Evolutionary conservation across 2,797 vertebrate species (phyloP).

Genomic region (Anguilla pacifica): DNA sequence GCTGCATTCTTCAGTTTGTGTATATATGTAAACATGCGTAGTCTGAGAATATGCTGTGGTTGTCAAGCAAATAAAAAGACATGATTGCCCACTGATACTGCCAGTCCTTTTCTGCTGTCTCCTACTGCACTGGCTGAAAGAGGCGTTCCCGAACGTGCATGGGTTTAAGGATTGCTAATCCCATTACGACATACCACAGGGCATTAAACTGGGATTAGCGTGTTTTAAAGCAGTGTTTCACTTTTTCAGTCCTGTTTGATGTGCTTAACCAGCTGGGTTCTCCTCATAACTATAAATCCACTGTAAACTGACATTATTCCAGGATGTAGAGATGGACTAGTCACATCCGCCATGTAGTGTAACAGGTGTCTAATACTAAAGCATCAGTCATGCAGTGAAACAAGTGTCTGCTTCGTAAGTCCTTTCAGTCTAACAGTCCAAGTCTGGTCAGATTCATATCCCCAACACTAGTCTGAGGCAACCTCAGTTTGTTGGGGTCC

Average conservation of each 20-base stretch:
- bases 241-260: background rate
- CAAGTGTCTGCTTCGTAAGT: too few relatives aligned
- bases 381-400: too few relatives aligned
- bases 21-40: background rate
- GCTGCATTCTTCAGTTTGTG: background rate
- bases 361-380: background rate
- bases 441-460: background rate
- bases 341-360: background rate
- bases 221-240: background rate
- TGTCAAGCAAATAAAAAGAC: background rate
- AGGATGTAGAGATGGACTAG: background rate
- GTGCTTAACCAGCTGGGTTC: background rate
- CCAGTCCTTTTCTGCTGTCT: background rate
- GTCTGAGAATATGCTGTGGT: background rate
- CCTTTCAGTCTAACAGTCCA: background rate
- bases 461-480: background rate
- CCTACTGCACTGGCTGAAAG: background rate
- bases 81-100: background rate
- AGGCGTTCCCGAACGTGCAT: background rate
- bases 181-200: background rate
- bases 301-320: background rate
- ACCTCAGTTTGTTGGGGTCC: background rate
- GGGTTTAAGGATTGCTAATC: background rate
- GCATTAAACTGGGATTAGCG: slow-evolving; percentile 5
- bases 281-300: background rate